Conservation (phyloP, 1,140 invertebrate genomes). For the Orius insidiosus region DNA sequence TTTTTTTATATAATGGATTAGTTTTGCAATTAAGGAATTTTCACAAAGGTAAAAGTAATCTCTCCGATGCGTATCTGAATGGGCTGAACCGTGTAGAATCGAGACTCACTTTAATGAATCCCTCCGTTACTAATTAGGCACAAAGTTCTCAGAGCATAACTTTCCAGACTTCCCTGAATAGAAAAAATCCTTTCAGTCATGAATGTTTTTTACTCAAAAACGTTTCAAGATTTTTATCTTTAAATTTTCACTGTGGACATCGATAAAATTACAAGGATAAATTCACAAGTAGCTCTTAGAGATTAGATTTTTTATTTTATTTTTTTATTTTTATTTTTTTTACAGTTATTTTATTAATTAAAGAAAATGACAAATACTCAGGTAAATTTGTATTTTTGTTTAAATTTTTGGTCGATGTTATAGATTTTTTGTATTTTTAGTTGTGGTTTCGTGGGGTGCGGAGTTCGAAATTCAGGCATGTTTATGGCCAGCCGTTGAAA, state of each 20-base stretch:
- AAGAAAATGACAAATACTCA: constrained; percentile 16
- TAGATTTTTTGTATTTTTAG: constrained; percentile 30
- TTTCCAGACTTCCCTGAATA: not conserved
- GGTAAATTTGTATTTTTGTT: constrained; percentile 12
- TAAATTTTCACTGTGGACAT: no score
- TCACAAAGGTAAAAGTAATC: no score
- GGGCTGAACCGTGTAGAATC: no score
- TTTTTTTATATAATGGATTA: no score
- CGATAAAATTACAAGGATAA: not conserved
- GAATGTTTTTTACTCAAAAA: not conserved
- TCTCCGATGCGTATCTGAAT: no score
- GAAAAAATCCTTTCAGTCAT: not conserved
- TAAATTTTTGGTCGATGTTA: not conserved
- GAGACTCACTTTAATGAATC: no score
- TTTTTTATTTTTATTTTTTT: constrained; percentile 5
- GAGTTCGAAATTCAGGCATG: constrained; percentile 82
- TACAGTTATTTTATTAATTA: constrained; percentile 3
- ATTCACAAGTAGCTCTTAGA: not conserved
- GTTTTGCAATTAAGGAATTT: no score
- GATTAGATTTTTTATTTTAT: constrained; percentile 1
- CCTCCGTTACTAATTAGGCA: constrained; percentile 7
- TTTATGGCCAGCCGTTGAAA: constrained; percentile 75
- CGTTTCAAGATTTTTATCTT: not conserved
- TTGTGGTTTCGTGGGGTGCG: constrained; percentile 68
- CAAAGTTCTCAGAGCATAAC: constrained; percentile 2